Percentiles rank a stretch among this genome's conserved stretches.
phyloP scores from a whole-genome alignment of 1,140 invertebrate genomes.

The Drosophila athabasca region DNA sequence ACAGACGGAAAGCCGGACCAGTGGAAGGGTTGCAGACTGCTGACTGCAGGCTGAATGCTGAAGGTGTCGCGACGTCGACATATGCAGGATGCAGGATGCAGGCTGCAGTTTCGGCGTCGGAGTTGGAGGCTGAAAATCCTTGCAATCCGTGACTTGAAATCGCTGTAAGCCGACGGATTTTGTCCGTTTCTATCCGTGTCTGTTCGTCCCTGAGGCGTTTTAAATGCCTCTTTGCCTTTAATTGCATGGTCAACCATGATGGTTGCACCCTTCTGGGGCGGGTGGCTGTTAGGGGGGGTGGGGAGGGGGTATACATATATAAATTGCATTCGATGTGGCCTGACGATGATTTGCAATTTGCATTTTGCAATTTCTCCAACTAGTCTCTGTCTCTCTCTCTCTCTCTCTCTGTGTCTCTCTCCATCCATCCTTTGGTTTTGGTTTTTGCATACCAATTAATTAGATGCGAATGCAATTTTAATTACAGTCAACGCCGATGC shows the following conservation, averaged over 20 bases:
- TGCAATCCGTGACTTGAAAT: slow-evolving; percentile 65
- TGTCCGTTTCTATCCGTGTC: slow-evolving; percentile 17
- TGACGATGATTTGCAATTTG: slow-evolving; percentile 57
- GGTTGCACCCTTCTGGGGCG: slow-evolving; percentile 5
- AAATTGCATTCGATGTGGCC: slow-evolving; percentile 43
- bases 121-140: slow-evolving; percentile 49
- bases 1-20: slow-evolving; percentile 20
- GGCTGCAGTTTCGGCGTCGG: slow-evolving; percentile 18
- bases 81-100: slow-evolving; percentile 35
- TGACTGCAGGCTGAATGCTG: background rate
- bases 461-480: slow-evolving; percentile 84
- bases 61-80: slow-evolving; percentile 71
- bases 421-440: slow-evolving; percentile 31
- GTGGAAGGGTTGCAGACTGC: slow-evolving; percentile 58
- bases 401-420: slow-evolving; percentile 22
- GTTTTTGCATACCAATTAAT: slow-evolving; percentile 83
- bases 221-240: slow-evolving; percentile 59
- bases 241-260: slow-evolving; percentile 55
- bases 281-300: background rate
- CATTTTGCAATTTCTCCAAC: slow-evolving; percentile 72
- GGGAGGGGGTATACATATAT: slow-evolving; percentile 15
- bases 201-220: slow-evolving; percentile 61
- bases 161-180: slow-evolving; percentile 54
- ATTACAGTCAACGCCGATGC: slow-evolving; percentile 67
- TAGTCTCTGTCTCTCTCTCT: slow-evolving; percentile 32